Conservation (phyloP, 2,113 vertebrate species). For the Myotis yumanensis region DNA sequence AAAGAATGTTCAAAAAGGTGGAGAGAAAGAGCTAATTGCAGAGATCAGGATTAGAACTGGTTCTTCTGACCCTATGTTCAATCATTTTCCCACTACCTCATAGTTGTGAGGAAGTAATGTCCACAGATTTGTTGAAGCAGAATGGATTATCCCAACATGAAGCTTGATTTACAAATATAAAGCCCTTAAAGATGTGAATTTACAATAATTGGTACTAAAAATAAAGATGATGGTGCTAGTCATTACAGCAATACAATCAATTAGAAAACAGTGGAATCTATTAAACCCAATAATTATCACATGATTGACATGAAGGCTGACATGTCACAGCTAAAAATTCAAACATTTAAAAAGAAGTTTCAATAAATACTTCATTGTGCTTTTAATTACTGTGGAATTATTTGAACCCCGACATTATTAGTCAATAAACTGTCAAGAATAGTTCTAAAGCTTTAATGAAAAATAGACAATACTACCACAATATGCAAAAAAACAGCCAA, state of each 20-base stretch:
- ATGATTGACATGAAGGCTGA: slow-evolving; percentile 17
- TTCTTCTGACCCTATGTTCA: neutral
- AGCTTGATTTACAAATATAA: neutral
- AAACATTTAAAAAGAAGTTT: slow-evolving; percentile 31
- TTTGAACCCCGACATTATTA: slow-evolving; percentile 29
- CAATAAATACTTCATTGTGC: slow-evolving; percentile 9
- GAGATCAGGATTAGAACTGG: neutral
- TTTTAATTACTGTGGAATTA: slow-evolving; percentile 59
- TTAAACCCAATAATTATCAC: slow-evolving; percentile 7
- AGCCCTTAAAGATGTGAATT: neutral
- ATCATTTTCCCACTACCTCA: neutral
- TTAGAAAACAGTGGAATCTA: neutral
- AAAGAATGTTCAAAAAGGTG: neutral
- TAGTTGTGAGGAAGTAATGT: neutral
- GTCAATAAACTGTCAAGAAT: slow-evolving; percentile 20
- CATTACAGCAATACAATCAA: neutral
- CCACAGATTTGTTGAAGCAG: neutral
- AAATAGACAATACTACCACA: neutral
- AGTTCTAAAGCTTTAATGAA: neutral
- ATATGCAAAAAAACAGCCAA: neutral
- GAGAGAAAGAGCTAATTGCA: neutral
- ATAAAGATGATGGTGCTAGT: neutral
- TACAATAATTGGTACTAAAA: slow-evolving; percentile 10
- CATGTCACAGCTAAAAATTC: neutral
- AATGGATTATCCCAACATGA: neutral